A percentile compares a stretch with the other conserved stretches of the same genome.
Evolutionary conservation across 1,140 invertebrate genomes (phyloP).

Genomic region (Colletes latitarsis): DNA sequence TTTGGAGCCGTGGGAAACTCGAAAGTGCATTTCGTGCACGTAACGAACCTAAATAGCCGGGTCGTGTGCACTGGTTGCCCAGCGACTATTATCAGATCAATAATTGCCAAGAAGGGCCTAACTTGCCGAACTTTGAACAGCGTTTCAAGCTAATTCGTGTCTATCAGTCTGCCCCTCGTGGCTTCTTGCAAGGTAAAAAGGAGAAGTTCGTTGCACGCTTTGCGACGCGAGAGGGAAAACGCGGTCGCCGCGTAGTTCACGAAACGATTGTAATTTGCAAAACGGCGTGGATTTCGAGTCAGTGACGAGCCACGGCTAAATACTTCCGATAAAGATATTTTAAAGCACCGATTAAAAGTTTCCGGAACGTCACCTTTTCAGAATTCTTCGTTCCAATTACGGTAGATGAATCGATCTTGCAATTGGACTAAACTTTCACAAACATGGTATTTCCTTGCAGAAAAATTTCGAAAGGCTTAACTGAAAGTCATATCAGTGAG

Average conservation of each 20-base stretch:
- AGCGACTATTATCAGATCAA: constrained; percentile 60
- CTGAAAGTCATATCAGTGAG: too few species aligned
- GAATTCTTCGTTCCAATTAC: too few species aligned
- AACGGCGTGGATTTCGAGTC: background rate
- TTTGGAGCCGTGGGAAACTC: constrained; percentile 43
- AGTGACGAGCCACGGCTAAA: background rate
- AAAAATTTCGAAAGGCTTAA: too few species aligned
- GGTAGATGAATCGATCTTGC: too few species aligned
- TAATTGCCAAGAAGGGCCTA: constrained; percentile 51
- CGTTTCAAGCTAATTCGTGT: constrained; percentile 40
- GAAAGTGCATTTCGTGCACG: constrained; percentile 60
- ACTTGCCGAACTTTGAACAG: constrained; percentile 53
- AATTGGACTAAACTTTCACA: too few species aligned
- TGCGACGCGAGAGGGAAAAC: background rate
- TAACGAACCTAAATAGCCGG: constrained; percentile 58
- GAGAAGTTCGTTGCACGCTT: background rate
- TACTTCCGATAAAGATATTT: background rate
- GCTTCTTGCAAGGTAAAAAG: background rate
- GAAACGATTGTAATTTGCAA: too few species aligned
- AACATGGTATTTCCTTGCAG: too few species aligned
- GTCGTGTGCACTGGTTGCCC: constrained; percentile 53
- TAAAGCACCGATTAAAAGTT: too few species aligned
- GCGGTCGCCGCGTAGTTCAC: background rate
- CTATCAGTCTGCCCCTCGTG: constrained; percentile 18
- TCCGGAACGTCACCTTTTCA: too few species aligned